These are phyloP conservation scores for Heliocidaris erythrogramma DNA, from an alignment of 35 echinoderm and acorn worm genomes.

Conservation along the genomic window DNA sequence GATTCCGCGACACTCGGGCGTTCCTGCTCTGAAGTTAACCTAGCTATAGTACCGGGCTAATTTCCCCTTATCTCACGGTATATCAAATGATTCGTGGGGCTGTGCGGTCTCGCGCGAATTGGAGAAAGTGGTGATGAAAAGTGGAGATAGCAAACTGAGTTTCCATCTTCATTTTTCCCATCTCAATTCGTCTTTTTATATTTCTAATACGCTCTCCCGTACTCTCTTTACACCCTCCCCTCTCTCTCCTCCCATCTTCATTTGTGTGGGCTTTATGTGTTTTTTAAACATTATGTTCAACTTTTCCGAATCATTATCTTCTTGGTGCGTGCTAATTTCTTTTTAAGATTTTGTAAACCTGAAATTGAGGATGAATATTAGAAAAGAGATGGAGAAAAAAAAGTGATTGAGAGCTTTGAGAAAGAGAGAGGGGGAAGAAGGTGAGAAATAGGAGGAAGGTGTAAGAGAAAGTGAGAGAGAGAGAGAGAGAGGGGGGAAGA, in stretches of 20 bases:
- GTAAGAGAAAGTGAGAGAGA: too few species aligned
- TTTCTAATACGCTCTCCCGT: neutral
- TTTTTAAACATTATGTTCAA: too few species aligned
- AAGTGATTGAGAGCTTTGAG: too few species aligned
- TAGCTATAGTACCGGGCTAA: neutral
- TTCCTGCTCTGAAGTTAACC: neutral
- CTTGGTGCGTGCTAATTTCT: too few species aligned
- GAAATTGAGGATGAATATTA: too few species aligned
- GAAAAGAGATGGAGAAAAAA: too few species aligned
- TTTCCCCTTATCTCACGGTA: conserved; percentile 33
- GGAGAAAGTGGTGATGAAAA: conserved; percentile 29
- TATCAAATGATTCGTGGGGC: neutral
- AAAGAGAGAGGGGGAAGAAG: neutral
- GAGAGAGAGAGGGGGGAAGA: neutral
- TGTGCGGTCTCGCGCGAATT: conserved; percentile 7
- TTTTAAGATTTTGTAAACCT: too few species aligned
- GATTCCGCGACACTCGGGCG: neutral
- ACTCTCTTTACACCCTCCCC: neutral
- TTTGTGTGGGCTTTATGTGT: too few species aligned
- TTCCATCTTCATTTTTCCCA: neutral
- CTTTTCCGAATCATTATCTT: too few species aligned
- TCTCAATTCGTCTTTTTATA: neutral
- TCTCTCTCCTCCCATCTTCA: neutral
- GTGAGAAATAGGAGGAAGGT: neutral
- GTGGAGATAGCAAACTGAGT: neutral